phyloP scores from a whole-genome alignment of 2,888 invertebrate genomes.

The Microlaimidae sp. region DNA sequence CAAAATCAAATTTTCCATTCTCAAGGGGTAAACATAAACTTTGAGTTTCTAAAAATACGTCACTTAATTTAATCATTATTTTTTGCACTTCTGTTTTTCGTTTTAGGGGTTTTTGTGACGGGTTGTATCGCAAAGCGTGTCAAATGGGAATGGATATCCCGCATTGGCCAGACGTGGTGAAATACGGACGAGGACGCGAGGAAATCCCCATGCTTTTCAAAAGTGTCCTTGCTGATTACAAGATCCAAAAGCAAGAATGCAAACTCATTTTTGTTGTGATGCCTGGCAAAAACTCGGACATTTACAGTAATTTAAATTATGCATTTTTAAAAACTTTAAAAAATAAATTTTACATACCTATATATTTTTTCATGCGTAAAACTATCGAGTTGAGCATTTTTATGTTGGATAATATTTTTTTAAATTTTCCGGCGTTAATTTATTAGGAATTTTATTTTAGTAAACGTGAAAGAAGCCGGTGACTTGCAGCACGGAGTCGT shows the following conservation, averaged over 20 bases:
- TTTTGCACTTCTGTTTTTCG: no score
- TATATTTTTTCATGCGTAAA: no score
- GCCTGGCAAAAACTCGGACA: slow-evolving; percentile 25
- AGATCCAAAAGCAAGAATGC: slow-evolving; percentile 20
- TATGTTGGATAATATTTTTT: no score
- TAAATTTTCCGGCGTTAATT: no score
- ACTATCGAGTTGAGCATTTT: no score
- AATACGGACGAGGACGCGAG: slow-evolving; percentile 17
- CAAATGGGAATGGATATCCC: slow-evolving; percentile 28
- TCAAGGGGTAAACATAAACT: no score
- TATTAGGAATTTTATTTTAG: slow-evolving; percentile 17
- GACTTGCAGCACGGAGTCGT: slow-evolving; percentile 27
- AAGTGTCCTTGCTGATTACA: slow-evolving; percentile 23
- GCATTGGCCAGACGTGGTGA: slow-evolving; percentile 26
- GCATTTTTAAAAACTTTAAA: no score
- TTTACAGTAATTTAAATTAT: slow-evolving; percentile 20
- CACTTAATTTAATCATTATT: no score
- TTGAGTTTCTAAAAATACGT: no score
- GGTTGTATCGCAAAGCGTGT: slow-evolving; percentile 16
- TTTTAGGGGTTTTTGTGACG: slow-evolving; percentile 1
- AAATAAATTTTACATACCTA: no score
- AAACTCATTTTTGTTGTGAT: slow-evolving; percentile 27
- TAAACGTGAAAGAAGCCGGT: slow-evolving; percentile 24
- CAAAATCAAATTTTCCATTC: no score
- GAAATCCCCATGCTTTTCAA: slow-evolving; percentile 16